phyloP scores from a whole-genome alignment of 2,888 invertebrate genomes.

The Neoitamus cyanurus region DNA sequence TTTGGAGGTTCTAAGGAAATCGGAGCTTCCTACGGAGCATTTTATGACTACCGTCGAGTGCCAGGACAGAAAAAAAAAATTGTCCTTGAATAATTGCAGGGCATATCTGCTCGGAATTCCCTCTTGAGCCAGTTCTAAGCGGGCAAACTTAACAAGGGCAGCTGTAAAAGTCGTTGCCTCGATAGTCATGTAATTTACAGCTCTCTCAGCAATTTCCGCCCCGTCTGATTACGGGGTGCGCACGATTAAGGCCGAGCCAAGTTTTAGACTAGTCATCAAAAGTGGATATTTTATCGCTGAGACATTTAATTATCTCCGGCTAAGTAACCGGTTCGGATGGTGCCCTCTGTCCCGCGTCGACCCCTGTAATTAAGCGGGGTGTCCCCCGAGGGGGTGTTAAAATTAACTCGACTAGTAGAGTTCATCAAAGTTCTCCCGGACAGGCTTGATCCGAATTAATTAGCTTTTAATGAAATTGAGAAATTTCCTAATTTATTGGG shows the following conservation, averaged over 20 bases:
- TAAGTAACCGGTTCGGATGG: neutral
- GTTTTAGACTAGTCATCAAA: conserved; percentile 15
- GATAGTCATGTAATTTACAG: neutral
- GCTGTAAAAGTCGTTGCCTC: neutral
- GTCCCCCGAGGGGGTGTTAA: neutral
- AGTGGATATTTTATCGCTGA: neutral
- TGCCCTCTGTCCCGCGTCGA: neutral
- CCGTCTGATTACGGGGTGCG: neutral
- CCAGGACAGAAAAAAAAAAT: neutral
- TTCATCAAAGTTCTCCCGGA: neutral
- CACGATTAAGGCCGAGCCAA: neutral
- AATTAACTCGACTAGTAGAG: conserved; percentile 1
- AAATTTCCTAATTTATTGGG: conserved; percentile 29
- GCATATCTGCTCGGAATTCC: neutral
- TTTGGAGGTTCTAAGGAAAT: neutral
- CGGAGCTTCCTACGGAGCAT: neutral
- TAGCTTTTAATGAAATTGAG: conserved; percentile 32
- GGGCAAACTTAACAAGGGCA: neutral
- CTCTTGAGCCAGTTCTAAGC: neutral
- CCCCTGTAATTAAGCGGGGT: neutral
- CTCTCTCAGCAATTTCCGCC: neutral
- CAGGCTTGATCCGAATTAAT: neutral
- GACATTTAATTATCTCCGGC: neutral
- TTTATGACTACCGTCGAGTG: neutral
- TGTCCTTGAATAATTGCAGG: neutral